phyloP scores from a whole-genome alignment of 2,797 vertebrate species.

The Pseudochirops cupreus region DNA sequence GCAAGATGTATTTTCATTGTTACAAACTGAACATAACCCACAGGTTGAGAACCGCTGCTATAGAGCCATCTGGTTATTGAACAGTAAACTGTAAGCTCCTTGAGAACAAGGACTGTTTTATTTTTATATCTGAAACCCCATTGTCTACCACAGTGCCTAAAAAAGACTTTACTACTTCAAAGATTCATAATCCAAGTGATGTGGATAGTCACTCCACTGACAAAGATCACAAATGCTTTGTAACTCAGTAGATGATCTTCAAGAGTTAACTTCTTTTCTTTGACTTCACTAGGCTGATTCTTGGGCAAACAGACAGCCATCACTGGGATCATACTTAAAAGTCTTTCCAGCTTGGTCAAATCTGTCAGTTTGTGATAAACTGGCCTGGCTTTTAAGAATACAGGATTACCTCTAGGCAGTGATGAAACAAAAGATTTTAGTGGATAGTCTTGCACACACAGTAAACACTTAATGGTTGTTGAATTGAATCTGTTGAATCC shows the following conservation, averaged over 20 bases:
- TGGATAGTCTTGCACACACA: slow-evolving; percentile 5
- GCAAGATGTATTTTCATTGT: too few relatives aligned
- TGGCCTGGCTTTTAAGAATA: neutral
- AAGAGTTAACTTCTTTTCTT: neutral
- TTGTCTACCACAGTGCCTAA: neutral
- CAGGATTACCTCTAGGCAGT: neutral
- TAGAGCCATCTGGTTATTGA: neutral
- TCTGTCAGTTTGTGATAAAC: neutral
- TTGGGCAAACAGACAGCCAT: neutral
- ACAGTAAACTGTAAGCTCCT: neutral
- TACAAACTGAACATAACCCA: too few relatives aligned
- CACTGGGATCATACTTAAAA: neutral
- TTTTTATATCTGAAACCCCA: neutral
- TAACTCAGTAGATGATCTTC: neutral
- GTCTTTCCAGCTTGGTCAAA: neutral
- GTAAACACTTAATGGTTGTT: slow-evolving; percentile 23
- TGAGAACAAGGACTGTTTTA: neutral
- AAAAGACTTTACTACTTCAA: neutral
- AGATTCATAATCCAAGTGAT: neutral
- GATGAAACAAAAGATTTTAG: neutral
- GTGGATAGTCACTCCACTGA: neutral
- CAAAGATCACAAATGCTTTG: neutral
- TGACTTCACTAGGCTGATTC: neutral
- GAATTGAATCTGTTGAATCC: neutral
- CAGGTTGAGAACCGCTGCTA: neutral